A percentile compares a stretch with the other conserved stretches of the same genome.
phyloP scores from a whole-genome alignment of 2,888 invertebrate species.

The Strigamia crassipes region DNA sequence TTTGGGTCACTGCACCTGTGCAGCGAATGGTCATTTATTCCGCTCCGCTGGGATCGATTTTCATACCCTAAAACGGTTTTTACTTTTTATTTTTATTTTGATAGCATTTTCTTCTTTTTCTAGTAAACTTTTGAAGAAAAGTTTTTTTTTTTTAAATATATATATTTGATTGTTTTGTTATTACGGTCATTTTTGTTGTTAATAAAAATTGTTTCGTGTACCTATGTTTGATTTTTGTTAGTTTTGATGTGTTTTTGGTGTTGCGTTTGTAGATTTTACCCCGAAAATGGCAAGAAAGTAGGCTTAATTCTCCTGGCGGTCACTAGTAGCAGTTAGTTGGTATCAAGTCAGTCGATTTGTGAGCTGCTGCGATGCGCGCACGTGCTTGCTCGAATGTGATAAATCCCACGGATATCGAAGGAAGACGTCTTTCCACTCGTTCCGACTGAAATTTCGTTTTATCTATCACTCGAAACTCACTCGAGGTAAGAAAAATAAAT shows the following conservation, averaged over 20 bases:
- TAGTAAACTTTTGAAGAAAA: no score
- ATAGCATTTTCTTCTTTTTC: not conserved
- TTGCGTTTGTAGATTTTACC: not conserved
- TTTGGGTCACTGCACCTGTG: not conserved
- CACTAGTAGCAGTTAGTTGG: conserved; percentile 5
- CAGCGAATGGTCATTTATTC: not conserved
- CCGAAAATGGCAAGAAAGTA: not conserved
- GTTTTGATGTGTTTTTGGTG: not conserved
- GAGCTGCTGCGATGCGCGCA: conserved; percentile 18
- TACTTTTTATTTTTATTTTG: not conserved
- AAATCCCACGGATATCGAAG: conserved; percentile 10
- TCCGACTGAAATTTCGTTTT: not conserved
- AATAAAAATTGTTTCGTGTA: not conserved
- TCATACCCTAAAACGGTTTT: not conserved
- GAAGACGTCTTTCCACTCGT: not conserved
- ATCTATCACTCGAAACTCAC: not conserved
- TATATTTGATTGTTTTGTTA: no score
- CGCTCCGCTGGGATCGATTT: not conserved
- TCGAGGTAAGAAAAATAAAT: not conserved
- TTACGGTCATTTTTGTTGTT: no score
- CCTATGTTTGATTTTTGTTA: not conserved
- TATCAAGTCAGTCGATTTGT: conserved; percentile 11
- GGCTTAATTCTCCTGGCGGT: not conserved
- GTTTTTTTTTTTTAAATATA: no score
- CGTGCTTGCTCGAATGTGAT: not conserved